These are phyloP conservation scores for Myodes glareolus DNA, from an alignment of 2,113 vertebrate species.

Conservation along the genomic window DNA sequence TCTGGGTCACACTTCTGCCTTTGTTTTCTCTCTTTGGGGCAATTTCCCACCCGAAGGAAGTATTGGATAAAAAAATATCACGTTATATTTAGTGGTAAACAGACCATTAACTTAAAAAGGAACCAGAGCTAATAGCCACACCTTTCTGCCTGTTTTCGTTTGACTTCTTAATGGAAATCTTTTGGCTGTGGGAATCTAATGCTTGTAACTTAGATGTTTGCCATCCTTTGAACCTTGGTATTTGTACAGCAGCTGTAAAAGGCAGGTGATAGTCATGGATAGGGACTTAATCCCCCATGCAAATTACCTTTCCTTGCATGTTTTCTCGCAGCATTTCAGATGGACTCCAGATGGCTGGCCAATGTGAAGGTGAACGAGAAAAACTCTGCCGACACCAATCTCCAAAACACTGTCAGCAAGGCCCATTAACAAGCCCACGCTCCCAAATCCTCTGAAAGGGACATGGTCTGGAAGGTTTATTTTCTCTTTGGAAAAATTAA, in stretches of 20 bases:
- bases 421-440: background rate
- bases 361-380: background rate
- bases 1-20: background rate
- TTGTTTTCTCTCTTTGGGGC: background rate
- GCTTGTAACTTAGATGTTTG: constrained; percentile 33
- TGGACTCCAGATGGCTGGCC: background rate
- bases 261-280: background rate
- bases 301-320: background rate
- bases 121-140: background rate
- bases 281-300: background rate
- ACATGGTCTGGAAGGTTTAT: background rate
- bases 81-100: background rate
- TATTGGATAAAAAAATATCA: background rate
- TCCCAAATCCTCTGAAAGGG: background rate
- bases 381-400: background rate
- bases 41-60: background rate
- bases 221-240: constrained; percentile 56
- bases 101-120: constrained; percentile 7
- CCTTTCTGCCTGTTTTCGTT: constrained; percentile 45
- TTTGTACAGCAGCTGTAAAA: constrained; percentile 10
- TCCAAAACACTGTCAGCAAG: background rate
- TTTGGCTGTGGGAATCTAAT: constrained; percentile 48
- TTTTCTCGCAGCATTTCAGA: constrained; percentile 14
- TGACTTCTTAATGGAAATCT: constrained; percentile 59
- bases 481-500: constrained; percentile 34